Conservation (phyloP, 2,113 vertebrate genomes). For the Serinus canaria region DNA sequence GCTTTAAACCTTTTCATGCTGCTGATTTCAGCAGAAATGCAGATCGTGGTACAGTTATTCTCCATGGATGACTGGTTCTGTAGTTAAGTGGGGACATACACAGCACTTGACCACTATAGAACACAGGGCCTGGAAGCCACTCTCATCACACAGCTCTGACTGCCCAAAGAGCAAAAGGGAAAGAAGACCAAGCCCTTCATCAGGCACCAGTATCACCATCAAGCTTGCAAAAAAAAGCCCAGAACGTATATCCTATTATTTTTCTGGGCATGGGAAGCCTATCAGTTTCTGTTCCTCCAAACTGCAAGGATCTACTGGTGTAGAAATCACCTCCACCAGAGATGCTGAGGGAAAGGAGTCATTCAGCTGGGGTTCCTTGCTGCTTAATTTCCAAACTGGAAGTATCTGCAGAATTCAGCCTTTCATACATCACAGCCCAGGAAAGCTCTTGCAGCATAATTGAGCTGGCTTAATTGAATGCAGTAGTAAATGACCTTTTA, state of each 20-base stretch:
- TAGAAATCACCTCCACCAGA: neutral
- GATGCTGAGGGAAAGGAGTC: neutral
- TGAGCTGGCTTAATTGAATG: neutral
- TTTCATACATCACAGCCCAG: neutral
- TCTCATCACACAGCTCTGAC: neutral
- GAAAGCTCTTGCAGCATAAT: neutral
- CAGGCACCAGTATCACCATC: neutral
- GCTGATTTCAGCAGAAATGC: constrained; percentile 17
- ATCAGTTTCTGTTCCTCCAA: neutral
- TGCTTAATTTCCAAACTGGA: neutral
- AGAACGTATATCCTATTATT: neutral
- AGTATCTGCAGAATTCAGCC: neutral
- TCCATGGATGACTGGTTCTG: neutral
- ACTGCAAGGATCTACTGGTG: neutral
- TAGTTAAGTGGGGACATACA: neutral
- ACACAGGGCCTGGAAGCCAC: neutral
- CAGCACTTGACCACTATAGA: neutral
- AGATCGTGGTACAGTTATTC: neutral
- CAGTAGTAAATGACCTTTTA: constrained; percentile 29
- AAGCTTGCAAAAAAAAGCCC: neutral
- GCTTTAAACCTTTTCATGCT: neutral
- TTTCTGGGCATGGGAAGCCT: neutral
- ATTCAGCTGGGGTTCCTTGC: neutral
- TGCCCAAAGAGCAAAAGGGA: neutral
- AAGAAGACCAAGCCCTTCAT: neutral